These are phyloP conservation scores for Diplodus sargus DNA, from an alignment of 2,797 vertebrate species.

Conservation along the genomic window DNA sequence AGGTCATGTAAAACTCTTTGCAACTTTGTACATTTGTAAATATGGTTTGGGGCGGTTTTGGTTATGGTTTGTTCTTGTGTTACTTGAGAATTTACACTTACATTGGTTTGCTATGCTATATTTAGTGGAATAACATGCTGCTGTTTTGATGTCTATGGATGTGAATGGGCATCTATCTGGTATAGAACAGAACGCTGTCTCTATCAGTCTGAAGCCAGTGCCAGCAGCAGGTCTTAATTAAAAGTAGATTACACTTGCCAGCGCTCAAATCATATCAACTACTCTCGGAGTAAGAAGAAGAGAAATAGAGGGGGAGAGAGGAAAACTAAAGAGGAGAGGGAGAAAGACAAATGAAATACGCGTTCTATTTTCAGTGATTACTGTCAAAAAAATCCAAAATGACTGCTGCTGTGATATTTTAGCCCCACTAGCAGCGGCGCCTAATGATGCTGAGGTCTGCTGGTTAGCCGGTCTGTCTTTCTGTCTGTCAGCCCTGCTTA, in stretches of 20 bases:
- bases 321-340: slow-evolving; percentile 22
- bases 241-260: slow-evolving; percentile 81
- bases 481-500: slow-evolving; percentile 14
- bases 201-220: slow-evolving; percentile 56
- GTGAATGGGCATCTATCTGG: too few relatives aligned
- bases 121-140: too few relatives aligned
- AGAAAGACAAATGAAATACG: slow-evolving; percentile 61
- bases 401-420: slow-evolving; percentile 48
- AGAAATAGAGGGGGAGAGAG: slow-evolving; percentile 11
- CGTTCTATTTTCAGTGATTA: slow-evolving; percentile 56
- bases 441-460: slow-evolving; percentile 36
- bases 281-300: slow-evolving; percentile 61
- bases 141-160: too few relatives aligned
- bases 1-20: neutral
- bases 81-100: slow-evolving; percentile 1
- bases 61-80: neutral
- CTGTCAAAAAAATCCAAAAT: slow-evolving; percentile 65
- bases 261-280: slow-evolving; percentile 79
- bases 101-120: too few relatives aligned
- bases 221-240: slow-evolving; percentile 80
- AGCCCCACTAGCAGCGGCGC: slow-evolving; percentile 12
- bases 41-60: neutral
- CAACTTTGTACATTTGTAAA: neutral
- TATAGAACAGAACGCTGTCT: too few relatives aligned
- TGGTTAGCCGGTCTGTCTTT: neutral